Conservation (phyloP, 2,888 invertebrate genomes). For the Neoaliturus tenellus region DNA sequence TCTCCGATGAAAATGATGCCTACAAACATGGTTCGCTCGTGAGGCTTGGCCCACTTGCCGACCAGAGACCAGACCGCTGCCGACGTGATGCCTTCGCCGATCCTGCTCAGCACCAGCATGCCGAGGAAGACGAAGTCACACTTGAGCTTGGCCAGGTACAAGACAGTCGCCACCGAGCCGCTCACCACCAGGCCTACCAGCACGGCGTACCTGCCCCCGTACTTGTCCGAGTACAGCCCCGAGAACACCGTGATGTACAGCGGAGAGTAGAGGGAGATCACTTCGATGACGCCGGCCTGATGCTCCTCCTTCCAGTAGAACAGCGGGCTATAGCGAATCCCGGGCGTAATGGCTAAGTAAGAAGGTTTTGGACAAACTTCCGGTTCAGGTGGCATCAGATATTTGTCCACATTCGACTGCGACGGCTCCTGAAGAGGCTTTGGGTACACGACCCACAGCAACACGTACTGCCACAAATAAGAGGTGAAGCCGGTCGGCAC, state of each 20-base stretch:
- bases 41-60: neutral
- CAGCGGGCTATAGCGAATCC: neutral
- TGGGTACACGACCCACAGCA: neutral
- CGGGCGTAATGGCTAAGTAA: neutral
- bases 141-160: neutral
- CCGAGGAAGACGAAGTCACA: neutral
- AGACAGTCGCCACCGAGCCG: neutral
- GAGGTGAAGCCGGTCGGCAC: neutral
- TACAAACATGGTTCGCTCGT: neutral
- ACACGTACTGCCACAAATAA: neutral
- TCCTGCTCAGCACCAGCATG: neutral
- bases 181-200: neutral
- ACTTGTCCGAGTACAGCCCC: neutral
- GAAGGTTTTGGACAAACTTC: neutral
- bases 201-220: neutral
- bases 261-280: neutral
- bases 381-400: neutral
- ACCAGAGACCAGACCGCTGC: neutral
- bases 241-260: neutral
- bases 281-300: neutral
- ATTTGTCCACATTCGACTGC: neutral
- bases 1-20: neutral
- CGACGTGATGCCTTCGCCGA: neutral
- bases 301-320: neutral
- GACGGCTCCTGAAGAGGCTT: neutral